Percentiles rank a stretch among this genome's conserved stretches.
Conservation (phyloP, 2,888 invertebrate genomes). For the Trichopria drosophilae region DNA sequence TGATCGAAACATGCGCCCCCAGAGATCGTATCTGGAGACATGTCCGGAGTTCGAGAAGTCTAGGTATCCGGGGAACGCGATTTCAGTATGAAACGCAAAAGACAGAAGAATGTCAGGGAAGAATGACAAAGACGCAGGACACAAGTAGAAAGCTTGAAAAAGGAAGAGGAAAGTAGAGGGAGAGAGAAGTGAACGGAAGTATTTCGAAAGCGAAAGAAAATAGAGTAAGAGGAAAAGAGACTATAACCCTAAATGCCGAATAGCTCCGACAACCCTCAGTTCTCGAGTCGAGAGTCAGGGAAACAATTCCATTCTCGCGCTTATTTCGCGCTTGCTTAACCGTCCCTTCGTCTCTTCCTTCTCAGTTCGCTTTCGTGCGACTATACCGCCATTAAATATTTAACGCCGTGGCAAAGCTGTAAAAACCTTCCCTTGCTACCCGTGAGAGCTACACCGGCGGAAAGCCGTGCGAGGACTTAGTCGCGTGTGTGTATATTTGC, state of each 20-base stretch:
- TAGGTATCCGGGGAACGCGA: too few species aligned
- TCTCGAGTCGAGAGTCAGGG: conserved; percentile 30
- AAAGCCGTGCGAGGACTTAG: conserved; percentile 5
- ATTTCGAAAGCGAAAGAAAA: conserved; percentile 5
- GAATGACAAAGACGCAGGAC: too few species aligned
- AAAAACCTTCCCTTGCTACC: conserved; percentile 39
- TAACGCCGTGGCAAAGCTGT: conserved; percentile 39
- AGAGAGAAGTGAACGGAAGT: too few species aligned
- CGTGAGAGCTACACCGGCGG: too few species aligned
- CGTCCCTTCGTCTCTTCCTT: conserved; percentile 18
- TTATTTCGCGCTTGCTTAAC: conserved; percentile 39
- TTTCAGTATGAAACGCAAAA: too few species aligned
- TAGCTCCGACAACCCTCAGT: conserved; percentile 1
- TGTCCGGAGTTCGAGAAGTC: too few species aligned
- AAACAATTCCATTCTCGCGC: conserved; percentile 41
- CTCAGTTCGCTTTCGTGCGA: conserved; percentile 1
- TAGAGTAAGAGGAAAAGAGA: conserved; percentile 8
- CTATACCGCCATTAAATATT: conserved; percentile 46
- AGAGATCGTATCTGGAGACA: too few species aligned
- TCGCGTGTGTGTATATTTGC: too few species aligned
- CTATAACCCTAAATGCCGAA: conserved; percentile 36
- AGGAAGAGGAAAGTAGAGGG: too few species aligned
- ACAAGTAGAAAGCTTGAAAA: too few species aligned
- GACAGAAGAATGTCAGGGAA: too few species aligned
- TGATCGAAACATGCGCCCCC: too few species aligned